These are phyloP conservation scores for Vimba vimba DNA, from an alignment of 2,113 vertebrate species.

Conservation along the genomic window DNA sequence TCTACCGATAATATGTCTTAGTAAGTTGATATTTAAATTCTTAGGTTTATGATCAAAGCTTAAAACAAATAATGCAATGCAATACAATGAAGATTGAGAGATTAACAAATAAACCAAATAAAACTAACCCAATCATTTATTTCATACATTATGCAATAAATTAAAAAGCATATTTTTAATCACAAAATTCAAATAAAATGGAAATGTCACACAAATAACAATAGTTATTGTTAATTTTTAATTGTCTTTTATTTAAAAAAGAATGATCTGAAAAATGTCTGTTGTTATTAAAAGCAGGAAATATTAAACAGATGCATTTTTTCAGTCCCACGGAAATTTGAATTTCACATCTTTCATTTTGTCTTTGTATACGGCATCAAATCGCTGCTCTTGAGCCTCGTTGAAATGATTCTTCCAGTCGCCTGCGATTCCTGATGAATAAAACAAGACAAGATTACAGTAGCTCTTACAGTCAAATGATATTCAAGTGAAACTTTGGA, in stretches of 20 bases:
- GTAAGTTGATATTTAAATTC: too few species aligned
- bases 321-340: conserved; percentile 72
- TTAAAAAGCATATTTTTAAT: not conserved
- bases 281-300: not conserved
- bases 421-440: conserved; percentile 67
- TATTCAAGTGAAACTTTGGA: not conserved
- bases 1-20: too few species aligned
- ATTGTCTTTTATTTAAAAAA: not conserved
- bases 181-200: not conserved
- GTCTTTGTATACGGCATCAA: conserved; percentile 71
- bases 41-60: too few species aligned
- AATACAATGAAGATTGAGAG: too few species aligned
- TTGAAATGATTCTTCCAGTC: conserved; percentile 76
- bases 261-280: not conserved
- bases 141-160: not conserved
- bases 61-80: too few species aligned
- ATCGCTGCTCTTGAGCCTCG: conserved; percentile 63
- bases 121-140: not conserved
- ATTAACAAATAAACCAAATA: too few species aligned
- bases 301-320: not conserved
- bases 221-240: not conserved
- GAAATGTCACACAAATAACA: not conserved
- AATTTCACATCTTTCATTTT: conserved; percentile 71
- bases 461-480: too few species aligned
- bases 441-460: conserved; percentile 29